Evolutionary conservation across 2,888 invertebrate genomes (phyloP), one percentile per base, ranked within the genome.

Genomic region (Drosophila maculinotata): DNA sequence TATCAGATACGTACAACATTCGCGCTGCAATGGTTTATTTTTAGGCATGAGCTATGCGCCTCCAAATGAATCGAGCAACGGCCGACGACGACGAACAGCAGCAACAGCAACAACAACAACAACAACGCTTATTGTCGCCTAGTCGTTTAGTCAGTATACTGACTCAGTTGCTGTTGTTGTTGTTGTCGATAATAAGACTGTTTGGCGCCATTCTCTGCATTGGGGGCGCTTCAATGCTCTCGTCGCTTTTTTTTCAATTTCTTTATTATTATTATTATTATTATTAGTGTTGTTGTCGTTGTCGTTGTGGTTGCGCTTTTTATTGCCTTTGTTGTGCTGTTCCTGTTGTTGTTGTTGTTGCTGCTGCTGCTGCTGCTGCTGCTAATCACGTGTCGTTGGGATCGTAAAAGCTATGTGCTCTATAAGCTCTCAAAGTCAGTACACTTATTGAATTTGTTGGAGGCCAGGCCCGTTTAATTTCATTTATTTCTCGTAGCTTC

Each of bases 11-110:
- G 67, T 63, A 36, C 31, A 57, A 44, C 65, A 63, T 53, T 71
- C 64, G 64, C 64, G 64, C 67, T 70, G 76, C 76, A 68, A 68
- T 71, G 51, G 52, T 76, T 79, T 83, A 83, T 83, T 83, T 83
- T 76, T 83, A 83, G 87, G 66, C 66, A 72, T 83, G 83, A 83
- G 87, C 82, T 78, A 78, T 72, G 51, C 68, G 53, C 38, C 47
- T 45, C 33, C 66, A 53, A 41, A 49, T 57, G 62, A 67, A 17
- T 35, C 47, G 63, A 44, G 8, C 31, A 54, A 14, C 60, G 33
- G n/a, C n/a, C n/a, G n/a, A n/a, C n/a, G 12, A 25, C 9, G 31
- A 14, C 1, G 23, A 17, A 35, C 59, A 42, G 3, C 59, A 20
- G 5, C 35, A 41, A 7, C 59, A 48, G 8, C 58, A 26, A 23